Evolutionary conservation across 2,113 vertebrate genomes (phyloP), one percentile per base, ranked within the genome.

Genomic region (Puntigrus tetrazona): DNA sequence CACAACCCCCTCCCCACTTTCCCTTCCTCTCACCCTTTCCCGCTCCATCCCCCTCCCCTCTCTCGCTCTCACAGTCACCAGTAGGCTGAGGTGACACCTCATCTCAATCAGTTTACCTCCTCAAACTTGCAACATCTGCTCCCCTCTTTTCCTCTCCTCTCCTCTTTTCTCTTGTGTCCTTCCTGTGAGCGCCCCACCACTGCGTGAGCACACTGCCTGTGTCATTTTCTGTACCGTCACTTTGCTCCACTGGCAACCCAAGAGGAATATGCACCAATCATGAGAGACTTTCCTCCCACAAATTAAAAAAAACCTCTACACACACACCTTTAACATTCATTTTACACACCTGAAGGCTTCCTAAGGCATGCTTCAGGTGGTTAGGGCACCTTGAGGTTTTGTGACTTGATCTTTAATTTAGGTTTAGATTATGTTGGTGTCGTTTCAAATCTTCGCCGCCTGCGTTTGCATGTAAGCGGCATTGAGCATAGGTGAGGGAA

Each of bases 41-140:
- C 16, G 16, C 41, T 59, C 41, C 20, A 4, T 79, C 22, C 34
- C 31, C 70, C 29, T 73, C 55, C 43, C 43, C 25, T 78, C 78
- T 55, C 73, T 31, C 25, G 5, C 75, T 61, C 67, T 75, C 52
- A 55, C 72, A 92, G 86, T 92, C 87, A 86, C 89, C 78, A 52
- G 91, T 86, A 92, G 86, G 78, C 90, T 84, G 87, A 89, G 85
- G 87, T 89, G 88, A 88, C 89, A 86, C 88, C 83, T 78, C 86
- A 86, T 86, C 87, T 90, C 91, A 77, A 81, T 90, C 86, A 86
- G 70, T 90, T 92, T 86, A 31, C 87, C 88, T 90, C 83, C 81
- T 89, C 86, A 87, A 87, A 87, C 84, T 84, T 91, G 88, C 20
- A 89, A 86, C 83, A 87, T 88, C 89, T 88, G 86, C 86, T 88